Evolutionary conservation across 2,888 invertebrate species (phyloP).

Genomic region (Pyrrhosoma nymphula): DNA sequence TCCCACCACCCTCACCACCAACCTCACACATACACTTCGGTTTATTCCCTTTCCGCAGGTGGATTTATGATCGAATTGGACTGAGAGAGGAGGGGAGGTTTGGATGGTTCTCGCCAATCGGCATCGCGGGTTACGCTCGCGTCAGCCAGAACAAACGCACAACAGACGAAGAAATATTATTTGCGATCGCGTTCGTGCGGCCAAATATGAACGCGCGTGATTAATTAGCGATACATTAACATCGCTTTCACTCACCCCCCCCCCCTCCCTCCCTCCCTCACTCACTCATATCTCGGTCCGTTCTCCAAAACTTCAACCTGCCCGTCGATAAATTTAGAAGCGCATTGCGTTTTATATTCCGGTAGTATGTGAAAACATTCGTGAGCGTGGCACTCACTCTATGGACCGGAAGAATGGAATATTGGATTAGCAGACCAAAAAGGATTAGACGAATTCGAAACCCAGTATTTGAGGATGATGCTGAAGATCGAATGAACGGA

Average conservation of each 20-base stretch:
- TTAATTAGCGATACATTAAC: not conserved
- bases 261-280: too few relatives aligned
- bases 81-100: too few relatives aligned
- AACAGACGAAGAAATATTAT: not conserved
- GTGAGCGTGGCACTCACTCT: too few relatives aligned
- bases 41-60: slow-evolving; percentile 4
- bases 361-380: too few relatives aligned
- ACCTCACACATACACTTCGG: not conserved
- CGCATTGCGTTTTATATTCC: too few relatives aligned
- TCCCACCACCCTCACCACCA: too few relatives aligned
- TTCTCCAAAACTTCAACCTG: not conserved
- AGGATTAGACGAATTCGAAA: too few relatives aligned
- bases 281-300: too few relatives aligned
- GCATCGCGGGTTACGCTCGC: not conserved
- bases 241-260: not conserved
- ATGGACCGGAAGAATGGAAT: too few relatives aligned
- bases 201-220: not conserved
- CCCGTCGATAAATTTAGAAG: not conserved
- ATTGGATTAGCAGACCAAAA: too few relatives aligned
- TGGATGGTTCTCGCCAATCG: not conserved
- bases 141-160: not conserved
- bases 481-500: too few relatives aligned
- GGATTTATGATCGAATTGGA: not conserved
- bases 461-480: too few relatives aligned
- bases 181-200: not conserved